These are phyloP conservation scores for Syngnathus acus DNA, from an alignment of 2,797 vertebrate species.

Conservation along the genomic window DNA sequence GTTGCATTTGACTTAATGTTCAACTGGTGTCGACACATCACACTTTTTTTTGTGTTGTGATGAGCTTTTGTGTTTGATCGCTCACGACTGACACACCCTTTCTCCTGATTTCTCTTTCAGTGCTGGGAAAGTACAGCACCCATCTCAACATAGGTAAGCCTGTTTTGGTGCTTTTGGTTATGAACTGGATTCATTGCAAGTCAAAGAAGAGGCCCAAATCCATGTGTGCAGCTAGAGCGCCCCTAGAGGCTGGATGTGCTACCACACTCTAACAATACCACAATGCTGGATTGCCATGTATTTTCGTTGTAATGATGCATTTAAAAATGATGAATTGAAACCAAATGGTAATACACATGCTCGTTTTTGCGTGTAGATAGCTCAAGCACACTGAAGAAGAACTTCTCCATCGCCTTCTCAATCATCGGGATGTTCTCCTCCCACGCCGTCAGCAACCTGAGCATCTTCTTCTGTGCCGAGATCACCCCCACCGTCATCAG, in stretches of 20 bases:
- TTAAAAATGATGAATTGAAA: not conserved
- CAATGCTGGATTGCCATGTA: not conserved
- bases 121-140: slow-evolving; percentile 72
- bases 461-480: slow-evolving; percentile 96
- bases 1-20: slow-evolving; percentile 43
- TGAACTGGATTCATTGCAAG: not conserved
- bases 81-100: slow-evolving; percentile 3
- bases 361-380: slow-evolving; percentile 60
- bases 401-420: slow-evolving; percentile 89
- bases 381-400: slow-evolving; percentile 81
- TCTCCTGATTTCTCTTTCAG: slow-evolving; percentile 48
- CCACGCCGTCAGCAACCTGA: slow-evolving; percentile 90
- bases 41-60: slow-evolving; percentile 24
- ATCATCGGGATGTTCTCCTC: slow-evolving; percentile 98
- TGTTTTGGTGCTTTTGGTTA: not conserved
- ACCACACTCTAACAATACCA: not conserved
- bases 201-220: not conserved
- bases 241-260: not conserved
- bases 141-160: slow-evolving; percentile 70
- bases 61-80: slow-evolving; percentile 2
- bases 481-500: slow-evolving; percentile 96
- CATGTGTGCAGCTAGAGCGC: not conserved
- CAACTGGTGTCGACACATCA: slow-evolving; percentile 46
- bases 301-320: not conserved
- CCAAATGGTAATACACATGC: not conserved